Conservation (phyloP, 1,140 invertebrate genomes). For the Cotesia vestalis region DNA sequence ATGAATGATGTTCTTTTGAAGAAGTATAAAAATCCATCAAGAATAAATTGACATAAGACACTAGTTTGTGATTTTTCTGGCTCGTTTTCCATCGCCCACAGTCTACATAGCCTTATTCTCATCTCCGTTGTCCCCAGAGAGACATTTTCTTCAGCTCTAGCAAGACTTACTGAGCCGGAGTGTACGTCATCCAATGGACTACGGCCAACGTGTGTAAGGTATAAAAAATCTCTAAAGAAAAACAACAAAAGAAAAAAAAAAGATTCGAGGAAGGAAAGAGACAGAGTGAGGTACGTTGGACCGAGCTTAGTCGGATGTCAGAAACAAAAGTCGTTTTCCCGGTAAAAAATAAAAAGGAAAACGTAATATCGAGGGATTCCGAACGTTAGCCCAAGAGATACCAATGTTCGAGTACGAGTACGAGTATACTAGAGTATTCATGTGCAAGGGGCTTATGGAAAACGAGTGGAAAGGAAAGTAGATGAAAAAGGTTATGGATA, state of each 20-base stretch:
- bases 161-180: too few species aligned
- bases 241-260: not conserved
- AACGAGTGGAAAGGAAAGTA: not conserved
- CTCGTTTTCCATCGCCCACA: too few species aligned
- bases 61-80: too few species aligned
- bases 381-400: constrained; percentile 17
- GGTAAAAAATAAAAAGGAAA: constrained; percentile 18
- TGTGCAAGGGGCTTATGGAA: constrained; percentile 10
- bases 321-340: constrained; percentile 31
- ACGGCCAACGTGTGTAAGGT: too few species aligned
- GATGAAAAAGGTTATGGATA: constrained; percentile 11
- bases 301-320: constrained; percentile 28
- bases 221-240: too few species aligned
- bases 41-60: too few species aligned
- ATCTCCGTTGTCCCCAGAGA: too few species aligned
- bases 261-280: not conserved
- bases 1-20: too few species aligned
- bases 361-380: constrained; percentile 29
- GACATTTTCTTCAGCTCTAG: too few species aligned
- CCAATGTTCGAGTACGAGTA: constrained; percentile 6
- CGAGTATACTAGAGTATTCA: constrained; percentile 12
- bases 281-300: constrained; percentile 17
- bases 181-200: too few species aligned
- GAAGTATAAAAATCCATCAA: too few species aligned
- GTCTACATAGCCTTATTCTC: too few species aligned